Conservation (phyloP, 2,888 invertebrate genomes). For the Acleris cristana region DNA sequence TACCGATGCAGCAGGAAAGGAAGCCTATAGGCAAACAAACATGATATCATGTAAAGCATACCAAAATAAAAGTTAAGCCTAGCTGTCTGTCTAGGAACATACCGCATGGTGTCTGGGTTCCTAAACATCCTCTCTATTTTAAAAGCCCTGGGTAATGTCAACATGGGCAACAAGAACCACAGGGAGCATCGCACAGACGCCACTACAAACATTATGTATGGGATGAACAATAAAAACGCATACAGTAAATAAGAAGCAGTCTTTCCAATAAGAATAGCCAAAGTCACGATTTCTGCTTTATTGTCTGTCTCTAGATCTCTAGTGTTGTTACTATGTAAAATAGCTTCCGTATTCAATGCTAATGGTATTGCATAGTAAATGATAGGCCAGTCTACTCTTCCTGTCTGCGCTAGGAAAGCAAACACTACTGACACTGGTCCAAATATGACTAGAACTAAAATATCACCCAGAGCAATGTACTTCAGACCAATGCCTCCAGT, state of each 20-base stretch:
- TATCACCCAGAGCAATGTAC: constrained; percentile 97
- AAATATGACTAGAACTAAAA: constrained; percentile 95
- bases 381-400: constrained; percentile 94
- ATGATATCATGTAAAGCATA: constrained; percentile 93
- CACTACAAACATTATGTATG: constrained; percentile 95
- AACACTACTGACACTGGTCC: constrained; percentile 97
- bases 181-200: constrained; percentile 92
- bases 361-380: constrained; percentile 97
- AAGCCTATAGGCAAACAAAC: constrained; percentile 87
- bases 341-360: constrained; percentile 97
- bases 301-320: constrained; percentile 95
- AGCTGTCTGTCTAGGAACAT: constrained; percentile 94
- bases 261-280: constrained; percentile 96
- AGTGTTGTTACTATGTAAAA: constrained; percentile 97
- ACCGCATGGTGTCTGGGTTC: constrained; percentile 89
- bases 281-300: constrained; percentile 95
- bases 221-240: constrained; percentile 94
- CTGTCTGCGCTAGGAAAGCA: constrained; percentile 96
- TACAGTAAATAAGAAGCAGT: constrained; percentile 96
- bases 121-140: constrained; percentile 95
- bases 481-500: constrained; percentile 98
- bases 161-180: constrained; percentile 94
- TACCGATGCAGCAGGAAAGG: constrained; percentile 81
- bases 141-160: constrained; percentile 95
- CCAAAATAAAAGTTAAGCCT: constrained; percentile 96